Percentiles rank a stretch among this genome's conserved stretches.
phyloP scores from a whole-genome alignment of 2,797 vertebrate species.

The Dallia pectoralis region DNA sequence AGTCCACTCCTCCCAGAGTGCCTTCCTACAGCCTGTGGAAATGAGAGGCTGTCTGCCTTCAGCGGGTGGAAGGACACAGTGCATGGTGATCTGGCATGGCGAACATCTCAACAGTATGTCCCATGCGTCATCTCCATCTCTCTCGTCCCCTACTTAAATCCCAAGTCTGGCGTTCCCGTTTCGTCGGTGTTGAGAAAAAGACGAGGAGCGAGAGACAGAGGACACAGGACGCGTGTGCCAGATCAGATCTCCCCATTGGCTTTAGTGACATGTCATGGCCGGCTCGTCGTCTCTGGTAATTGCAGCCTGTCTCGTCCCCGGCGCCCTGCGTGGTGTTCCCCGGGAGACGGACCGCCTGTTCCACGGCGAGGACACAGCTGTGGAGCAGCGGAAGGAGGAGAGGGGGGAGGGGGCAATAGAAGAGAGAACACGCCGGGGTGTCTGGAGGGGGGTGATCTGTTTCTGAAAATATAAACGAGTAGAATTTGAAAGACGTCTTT shows the following conservation, averaged over 20 bases:
- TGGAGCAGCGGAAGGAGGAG: background rate
- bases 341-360: background rate
- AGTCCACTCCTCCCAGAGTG: background rate
- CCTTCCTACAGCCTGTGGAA: background rate
- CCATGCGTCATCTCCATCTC: too few species aligned
- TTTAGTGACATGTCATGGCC: slow-evolving; percentile 10
- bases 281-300: slow-evolving; percentile 9
- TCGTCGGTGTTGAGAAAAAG: too few species aligned
- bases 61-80: background rate
- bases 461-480: too few species aligned
- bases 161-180: too few species aligned
- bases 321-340: background rate
- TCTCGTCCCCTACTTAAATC: too few species aligned
- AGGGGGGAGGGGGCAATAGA: background rate
- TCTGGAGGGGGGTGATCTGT: background rate
- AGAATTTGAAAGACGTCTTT: too few species aligned
- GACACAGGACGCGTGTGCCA: too few species aligned
- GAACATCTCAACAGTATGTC: too few species aligned
- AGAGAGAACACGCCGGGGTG: background rate
- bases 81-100: background rate
- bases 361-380: slow-evolving; percentile 1
- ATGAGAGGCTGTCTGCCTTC: background rate
- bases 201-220: too few species aligned
- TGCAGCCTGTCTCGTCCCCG: background rate
- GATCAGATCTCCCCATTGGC: background rate